Conservation (phyloP, 2,888 invertebrate genomes). For the Stramonita haemastoma region DNA sequence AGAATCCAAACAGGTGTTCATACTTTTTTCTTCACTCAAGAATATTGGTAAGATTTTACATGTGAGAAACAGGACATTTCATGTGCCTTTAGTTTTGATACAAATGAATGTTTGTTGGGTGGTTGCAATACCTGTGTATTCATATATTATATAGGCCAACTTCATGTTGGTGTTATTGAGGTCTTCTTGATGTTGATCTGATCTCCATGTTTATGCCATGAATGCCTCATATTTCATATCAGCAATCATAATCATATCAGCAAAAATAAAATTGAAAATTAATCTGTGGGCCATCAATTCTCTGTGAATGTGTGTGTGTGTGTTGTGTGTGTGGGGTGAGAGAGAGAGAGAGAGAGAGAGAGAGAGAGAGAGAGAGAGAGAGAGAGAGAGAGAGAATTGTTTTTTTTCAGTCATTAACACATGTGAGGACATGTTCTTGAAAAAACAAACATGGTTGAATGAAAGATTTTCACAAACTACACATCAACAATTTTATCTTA, state of each 20-base stretch:
- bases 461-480: too few species aligned
- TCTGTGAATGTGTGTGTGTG: not conserved
- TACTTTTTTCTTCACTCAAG: not conserved
- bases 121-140: constrained; percentile 28
- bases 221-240: not conserved
- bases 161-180: not conserved
- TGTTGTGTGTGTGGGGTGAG: not conserved
- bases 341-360: not conserved
- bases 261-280: not conserved
- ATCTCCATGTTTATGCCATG: constrained; percentile 5
- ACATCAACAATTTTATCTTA: too few species aligned
- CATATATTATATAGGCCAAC: not conserved
- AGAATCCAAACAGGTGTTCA: constrained; percentile 19
- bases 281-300: not conserved
- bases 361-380: too few species aligned
- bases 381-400: too few species aligned
- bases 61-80: not conserved
- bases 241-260: not conserved
- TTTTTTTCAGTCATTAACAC: too few species aligned
- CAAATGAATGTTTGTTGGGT: not conserved
- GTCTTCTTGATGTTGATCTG: constrained; percentile 18
- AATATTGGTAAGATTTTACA: not conserved
- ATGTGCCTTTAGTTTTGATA: constrained; percentile 25
- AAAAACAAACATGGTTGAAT: too few species aligned
- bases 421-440: too few species aligned